Percentiles rank a stretch among this genome's conserved stretches.
phyloP scores from a whole-genome alignment of 2,797 vertebrate species.

The Dromococcyx pavoninus region DNA sequence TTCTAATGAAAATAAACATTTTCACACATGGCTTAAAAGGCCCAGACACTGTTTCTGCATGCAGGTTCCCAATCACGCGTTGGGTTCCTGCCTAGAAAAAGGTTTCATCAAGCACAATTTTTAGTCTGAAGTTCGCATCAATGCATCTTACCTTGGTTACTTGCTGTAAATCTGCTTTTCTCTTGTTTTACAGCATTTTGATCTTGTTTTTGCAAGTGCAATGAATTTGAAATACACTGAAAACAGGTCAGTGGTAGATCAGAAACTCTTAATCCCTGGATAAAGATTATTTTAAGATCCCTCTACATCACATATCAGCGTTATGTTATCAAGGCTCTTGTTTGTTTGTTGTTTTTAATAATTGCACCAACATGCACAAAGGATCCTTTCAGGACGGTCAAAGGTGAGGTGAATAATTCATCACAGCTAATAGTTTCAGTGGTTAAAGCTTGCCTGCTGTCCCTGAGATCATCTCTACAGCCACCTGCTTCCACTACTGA shows the following conservation, averaged over 20 bases:
- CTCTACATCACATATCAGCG: background rate
- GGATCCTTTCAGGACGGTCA: background rate
- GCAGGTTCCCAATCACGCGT: background rate
- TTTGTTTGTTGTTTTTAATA: background rate
- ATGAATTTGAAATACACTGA: conserved; percentile 48
- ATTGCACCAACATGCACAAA: background rate
- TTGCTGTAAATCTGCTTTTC: conserved; percentile 2
- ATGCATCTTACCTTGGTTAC: background rate
- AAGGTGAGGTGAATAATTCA: background rate
- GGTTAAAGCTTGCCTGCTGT: background rate
- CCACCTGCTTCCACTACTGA: background rate
- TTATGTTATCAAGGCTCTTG: background rate
- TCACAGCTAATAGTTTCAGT: background rate
- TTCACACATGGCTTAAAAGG: background rate
- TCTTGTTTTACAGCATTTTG: conserved; percentile 26
- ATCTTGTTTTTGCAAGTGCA: conserved; percentile 21
- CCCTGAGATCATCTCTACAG: background rate
- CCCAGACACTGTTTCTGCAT: background rate
- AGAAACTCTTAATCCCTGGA: conserved; percentile 69
- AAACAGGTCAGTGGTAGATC: conserved; percentile 71
- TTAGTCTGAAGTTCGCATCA: background rate
- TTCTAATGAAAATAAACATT: background rate
- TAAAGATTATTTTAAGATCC: conserved; percentile 74
- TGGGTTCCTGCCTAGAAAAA: background rate
- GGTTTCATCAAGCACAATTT: background rate